Conservation (phyloP, 2,797 vertebrate genomes). For the Decapterus maruadsi region DNA sequence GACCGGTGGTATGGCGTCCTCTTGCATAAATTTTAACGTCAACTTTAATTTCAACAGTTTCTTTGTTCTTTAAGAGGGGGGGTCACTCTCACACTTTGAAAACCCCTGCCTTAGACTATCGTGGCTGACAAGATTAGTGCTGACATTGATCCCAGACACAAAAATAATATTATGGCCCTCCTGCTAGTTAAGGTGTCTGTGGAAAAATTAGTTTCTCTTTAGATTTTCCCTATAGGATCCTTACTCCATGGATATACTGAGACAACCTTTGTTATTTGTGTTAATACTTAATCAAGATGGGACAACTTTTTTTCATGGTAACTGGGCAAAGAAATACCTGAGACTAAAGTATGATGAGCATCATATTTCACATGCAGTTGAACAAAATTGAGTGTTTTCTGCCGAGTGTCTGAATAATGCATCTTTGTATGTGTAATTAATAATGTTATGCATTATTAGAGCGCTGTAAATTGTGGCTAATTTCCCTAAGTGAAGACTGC, state of each 20-base stretch:
- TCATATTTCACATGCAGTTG: background rate
- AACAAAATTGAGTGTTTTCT: background rate
- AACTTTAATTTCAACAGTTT: too few species aligned
- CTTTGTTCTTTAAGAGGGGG: too few species aligned
- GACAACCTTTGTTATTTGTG: slow-evolving; percentile 1
- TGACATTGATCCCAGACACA: background rate
- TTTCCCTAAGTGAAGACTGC: background rate
- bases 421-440: background rate
- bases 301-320: background rate
- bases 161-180: background rate
- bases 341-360: background rate
- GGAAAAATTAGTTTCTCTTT: background rate
- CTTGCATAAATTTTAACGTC: too few species aligned
- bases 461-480: background rate
- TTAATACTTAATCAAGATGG: background rate
- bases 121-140: background rate
- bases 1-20: too few species aligned
- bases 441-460: background rate
- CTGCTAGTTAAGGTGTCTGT: background rate
- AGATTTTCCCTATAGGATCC: background rate
- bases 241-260: slow-evolving; percentile 7
- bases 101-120: too few species aligned
- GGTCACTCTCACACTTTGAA: too few species aligned
- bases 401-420: background rate
- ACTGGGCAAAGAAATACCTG: background rate